Base-by-base conservation (phyloP, 2,888 invertebrate genomes). In the Nebria salina region DNA sequence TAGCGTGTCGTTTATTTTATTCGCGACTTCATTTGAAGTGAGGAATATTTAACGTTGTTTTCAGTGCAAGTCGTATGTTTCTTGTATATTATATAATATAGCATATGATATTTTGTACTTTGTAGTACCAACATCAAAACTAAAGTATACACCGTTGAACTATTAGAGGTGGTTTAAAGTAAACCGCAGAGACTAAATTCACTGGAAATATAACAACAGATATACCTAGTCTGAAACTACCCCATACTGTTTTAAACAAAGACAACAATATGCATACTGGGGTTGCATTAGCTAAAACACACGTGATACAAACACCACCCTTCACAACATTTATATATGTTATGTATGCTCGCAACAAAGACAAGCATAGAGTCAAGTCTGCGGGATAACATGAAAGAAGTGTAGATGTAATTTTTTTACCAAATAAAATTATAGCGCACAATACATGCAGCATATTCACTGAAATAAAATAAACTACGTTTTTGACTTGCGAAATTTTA, bases 151-250 rank as follows among this genome's bases (percentile, higher is more conserved):
- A 79, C 82, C 73, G 77, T 54, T 82, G 83, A 79, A 82, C 83
- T 80, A 77, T 81, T 83, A 82, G 79, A 82, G 76, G 76, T 74
- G 66, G 20, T 34, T 43, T 75, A 75, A 79, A 83, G 79, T 83
- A 80, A 83, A 82, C 79, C 83, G 72, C 83, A 11, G 79, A 82
- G 82, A 76, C 80, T 82, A 83, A 77, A 80, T 82, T 82, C 76
- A 76, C 82, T 76, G 76, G 66, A 77, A 82, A 83, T 82, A 77
- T 82, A 74, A 76, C 54, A 34, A 34, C 13, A 79, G 42, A 54
- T 66, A 66, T 25, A 66, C 70, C 70, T 13, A 70, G 70, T 70
- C 34, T 11, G 70, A 26, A 70, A 11, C 4, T 70, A 34, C 70
- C 25, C 34, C 11, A 70, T 20, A 2, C 70, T 25, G n/a, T 13